These are phyloP conservation scores for Menidia beryllina DNA, from an alignment of 2,113 vertebrate species.

Conservation along the genomic window DNA sequence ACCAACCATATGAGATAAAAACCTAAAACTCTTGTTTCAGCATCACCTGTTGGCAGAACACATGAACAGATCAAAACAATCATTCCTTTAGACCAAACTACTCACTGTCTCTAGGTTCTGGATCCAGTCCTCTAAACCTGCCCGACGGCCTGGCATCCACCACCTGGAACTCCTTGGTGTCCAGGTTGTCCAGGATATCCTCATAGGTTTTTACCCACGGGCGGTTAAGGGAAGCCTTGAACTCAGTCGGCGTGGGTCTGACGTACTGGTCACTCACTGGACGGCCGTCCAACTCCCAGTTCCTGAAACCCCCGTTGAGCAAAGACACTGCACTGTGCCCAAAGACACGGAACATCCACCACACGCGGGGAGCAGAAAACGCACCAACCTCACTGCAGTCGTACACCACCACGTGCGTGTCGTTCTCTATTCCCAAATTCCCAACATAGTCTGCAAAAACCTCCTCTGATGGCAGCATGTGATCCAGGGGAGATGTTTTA, in stretches of 20 bases:
- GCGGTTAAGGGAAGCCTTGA: constrained; percentile 80
- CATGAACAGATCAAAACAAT: background rate
- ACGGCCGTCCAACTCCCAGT: constrained; percentile 86
- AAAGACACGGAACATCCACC: constrained; percentile 97
- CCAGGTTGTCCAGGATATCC: constrained; percentile 89
- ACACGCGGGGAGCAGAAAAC: constrained; percentile 90
- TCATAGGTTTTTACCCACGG: constrained; percentile 86
- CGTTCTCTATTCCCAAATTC: constrained; percentile 84
- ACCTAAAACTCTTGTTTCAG: too few relatives aligned
- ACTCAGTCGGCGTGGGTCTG: constrained; percentile 73
- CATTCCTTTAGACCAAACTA: background rate
- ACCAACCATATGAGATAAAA: too few relatives aligned
- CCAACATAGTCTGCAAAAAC: constrained; percentile 87
- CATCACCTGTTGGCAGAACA: background rate
- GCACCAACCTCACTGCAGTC: constrained; percentile 90
- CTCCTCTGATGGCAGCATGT: constrained; percentile 87
- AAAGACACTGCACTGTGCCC: constrained; percentile 89
- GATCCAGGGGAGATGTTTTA: constrained; percentile 88
- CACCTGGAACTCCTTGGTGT: constrained; percentile 84
- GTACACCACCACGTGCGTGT: constrained; percentile 92
- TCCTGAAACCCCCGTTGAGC: constrained; percentile 87
- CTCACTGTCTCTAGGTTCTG: constrained; percentile 92
- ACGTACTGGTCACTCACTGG: constrained; percentile 69
- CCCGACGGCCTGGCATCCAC: constrained; percentile 88
- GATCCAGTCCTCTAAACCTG: constrained; percentile 88